Percentiles rank a stretch among this genome's conserved stretches.
These are phyloP conservation scores for Rhea americana DNA, from an alignment of 2,113 vertebrate genomes.

Conservation along the genomic window DNA sequence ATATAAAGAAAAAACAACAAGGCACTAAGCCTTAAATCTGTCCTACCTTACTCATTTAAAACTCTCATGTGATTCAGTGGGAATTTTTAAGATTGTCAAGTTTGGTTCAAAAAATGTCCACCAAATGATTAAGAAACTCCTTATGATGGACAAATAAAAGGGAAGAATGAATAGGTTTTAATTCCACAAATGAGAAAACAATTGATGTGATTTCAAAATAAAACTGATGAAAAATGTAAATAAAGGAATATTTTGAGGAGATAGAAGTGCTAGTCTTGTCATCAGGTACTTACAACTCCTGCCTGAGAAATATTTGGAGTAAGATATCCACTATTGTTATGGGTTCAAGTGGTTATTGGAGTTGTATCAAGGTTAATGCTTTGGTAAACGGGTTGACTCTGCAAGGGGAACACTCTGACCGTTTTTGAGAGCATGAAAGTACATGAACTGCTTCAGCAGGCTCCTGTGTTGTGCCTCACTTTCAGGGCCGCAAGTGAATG, in stretches of 20 bases:
- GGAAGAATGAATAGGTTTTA: neutral
- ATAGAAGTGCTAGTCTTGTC: neutral
- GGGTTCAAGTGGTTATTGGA: neutral
- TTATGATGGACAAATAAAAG: neutral
- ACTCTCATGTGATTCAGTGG: neutral
- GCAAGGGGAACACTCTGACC: neutral
- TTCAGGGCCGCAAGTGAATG: neutral
- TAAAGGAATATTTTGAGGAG: neutral
- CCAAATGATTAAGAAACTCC: neutral
- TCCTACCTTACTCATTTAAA: neutral
- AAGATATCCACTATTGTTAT: neutral
- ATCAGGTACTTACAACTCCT: neutral
- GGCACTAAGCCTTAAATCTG: neutral
- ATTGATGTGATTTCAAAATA: neutral
- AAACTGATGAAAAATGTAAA: neutral
- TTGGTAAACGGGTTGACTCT: neutral
- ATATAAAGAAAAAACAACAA: neutral
- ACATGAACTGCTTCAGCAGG: accelerated
- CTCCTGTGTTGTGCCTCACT: accelerated
- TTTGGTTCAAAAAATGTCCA: neutral
- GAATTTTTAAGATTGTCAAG: neutral
- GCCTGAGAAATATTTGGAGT: neutral
- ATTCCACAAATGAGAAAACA: neutral
- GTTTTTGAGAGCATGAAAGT: neutral
- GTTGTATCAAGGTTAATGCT: neutral